Evolutionary conservation across 1,140 invertebrate species (phyloP), one percentile per base, ranked within the genome.

Genomic region (Ceratosolen solmsi): DNA sequence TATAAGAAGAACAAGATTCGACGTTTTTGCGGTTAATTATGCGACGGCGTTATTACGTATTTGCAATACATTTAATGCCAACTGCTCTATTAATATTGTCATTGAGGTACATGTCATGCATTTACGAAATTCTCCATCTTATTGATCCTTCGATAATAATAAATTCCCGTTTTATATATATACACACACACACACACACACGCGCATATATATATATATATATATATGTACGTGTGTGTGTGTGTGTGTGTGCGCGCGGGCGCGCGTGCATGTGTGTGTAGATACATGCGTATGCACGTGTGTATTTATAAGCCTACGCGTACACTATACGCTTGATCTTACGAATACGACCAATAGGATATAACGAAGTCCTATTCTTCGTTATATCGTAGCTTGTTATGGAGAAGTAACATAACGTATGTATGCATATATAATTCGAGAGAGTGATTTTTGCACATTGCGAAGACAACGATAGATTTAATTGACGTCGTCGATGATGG

Each of bases 391-490:
- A n/a, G n/a, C n/a, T n/a, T n/a, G n/a, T n/a, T n/a, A n/a, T n/a
- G n/a, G n/a, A 25, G n/a, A 68, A 49, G 41, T 41, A 5, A 75
- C 74, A 27, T 80, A 79, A 51, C 79, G 27, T 83, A 76, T 84
- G 46, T 84, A 80, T 80, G 46, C 83, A 78, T 84, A 58, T 79
- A 83, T 80, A 79, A 33, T 79, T 78, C 76, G 70, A 30, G 46
- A 30, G 46, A 79, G 76, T 79, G 76, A 79, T 20, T 70, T 70
- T 77, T 70, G 87, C 84, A 88, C 88, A 89, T 89, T 89, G 89
- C 89, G 89, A 89, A 90, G 89, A 90, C 89, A 89, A 89, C 89
- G 88, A 84, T 88, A 80, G 86, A 87, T 89, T 87, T 85, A 85
- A 85, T n/a, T n/a, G 65, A 84, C 77, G 77, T 82, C 72, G 73